Evolutionary conservation across 2,797 vertebrate genomes (phyloP), one percentile per base, ranked within the genome.

Genomic region (Paedocypris micromegethes): DNA sequence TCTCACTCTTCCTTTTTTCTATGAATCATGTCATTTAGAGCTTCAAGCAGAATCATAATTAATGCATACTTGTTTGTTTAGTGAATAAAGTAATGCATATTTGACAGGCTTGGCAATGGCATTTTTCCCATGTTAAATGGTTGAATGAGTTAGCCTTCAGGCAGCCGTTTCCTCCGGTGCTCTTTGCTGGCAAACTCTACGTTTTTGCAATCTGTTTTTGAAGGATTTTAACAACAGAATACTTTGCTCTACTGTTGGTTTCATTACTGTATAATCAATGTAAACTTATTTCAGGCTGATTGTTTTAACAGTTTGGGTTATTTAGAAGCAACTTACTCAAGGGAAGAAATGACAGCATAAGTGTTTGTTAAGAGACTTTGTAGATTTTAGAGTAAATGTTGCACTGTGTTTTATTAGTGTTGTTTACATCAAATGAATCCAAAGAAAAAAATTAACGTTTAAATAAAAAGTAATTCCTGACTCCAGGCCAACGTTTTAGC

Each of bases 61-160:
- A 6, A 37, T 61, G 6, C 8, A 63, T 40, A 23, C 8, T 4
- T 46, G 40, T 70, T 70, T 57, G 46, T 3, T 5, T 57, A 43
- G 54, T 57, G 37, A 2, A 9, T 39, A 63, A 49, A 51, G 40
- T 64, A 63, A 63, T 70, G 23, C 40, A 63, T 50, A 5, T 56
- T 62, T n/a, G 47, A 41, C 68, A 70, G 9, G 55, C 60, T 57
- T 70, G 60, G 54, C 68, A 64, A 64, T n/a, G 41, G 9, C n/a
- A 6, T 64, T 51, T 43, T 64, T 37, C 49, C 53, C 60, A 66
- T 64, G 53, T 70, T 69, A 55, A 64, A 63, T 52, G 65, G 40
- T 41, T 50, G 58, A 63, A 65, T 46, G 46, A 48, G 2, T 3
- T 58, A 74, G 74, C 74, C 68, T 58, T 42, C 72, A 68, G 74